phyloP scores from a whole-genome alignment of 1,140 invertebrate species.

The Nebria ingens region DNA sequence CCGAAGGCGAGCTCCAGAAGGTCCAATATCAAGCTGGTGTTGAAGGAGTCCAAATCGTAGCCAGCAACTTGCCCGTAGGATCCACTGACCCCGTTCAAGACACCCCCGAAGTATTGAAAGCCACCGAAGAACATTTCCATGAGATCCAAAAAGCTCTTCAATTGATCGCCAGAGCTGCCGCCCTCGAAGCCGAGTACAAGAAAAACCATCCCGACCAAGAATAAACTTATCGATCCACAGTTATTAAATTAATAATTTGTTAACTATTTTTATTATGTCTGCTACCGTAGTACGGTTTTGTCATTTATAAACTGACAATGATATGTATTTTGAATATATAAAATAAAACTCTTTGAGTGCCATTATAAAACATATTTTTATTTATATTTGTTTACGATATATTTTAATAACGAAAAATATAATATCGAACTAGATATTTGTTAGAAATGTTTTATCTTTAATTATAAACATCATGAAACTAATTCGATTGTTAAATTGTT shows the following conservation, averaged over 20 bases:
- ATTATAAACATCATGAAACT: no score
- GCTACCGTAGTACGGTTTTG: background rate
- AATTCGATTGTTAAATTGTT: no score
- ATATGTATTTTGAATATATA: background rate
- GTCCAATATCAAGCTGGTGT: background rate
- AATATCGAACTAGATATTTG: no score
- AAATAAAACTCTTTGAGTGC: no score
- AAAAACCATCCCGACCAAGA: background rate
- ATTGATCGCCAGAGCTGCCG: background rate
- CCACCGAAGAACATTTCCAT: slow-evolving; percentile 17
- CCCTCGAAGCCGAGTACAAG: background rate
- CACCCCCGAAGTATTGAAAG: slow-evolving; percentile 21
- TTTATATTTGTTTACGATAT: background rate
- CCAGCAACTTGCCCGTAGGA: slow-evolving; percentile 14
- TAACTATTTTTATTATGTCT: background rate
- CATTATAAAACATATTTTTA: background rate
- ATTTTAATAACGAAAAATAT: no score
- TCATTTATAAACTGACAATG: background rate
- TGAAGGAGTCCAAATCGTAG: slow-evolving; percentile 5
- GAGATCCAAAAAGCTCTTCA: background rate
- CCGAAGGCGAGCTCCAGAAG: background rate
- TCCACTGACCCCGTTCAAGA: slow-evolving; percentile 15
- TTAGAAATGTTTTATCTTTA: no score
- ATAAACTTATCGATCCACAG: background rate
- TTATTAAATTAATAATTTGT: background rate